Evolutionary conservation across 2,888 invertebrate genomes (phyloP).

Genomic region (Halictus ligatus): DNA sequence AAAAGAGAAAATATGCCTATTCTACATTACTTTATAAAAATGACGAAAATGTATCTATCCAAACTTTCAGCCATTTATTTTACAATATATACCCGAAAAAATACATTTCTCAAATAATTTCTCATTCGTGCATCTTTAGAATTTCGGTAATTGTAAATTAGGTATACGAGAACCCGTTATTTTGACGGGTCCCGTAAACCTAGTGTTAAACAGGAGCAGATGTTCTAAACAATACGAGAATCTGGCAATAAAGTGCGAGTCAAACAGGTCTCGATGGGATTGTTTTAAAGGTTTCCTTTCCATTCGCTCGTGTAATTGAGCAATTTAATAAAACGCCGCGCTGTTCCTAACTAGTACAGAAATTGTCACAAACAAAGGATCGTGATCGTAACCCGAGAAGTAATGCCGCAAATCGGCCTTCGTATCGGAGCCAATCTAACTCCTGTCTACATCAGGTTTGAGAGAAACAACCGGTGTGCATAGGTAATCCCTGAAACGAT

Average conservation of each 20-base stretch:
- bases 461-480: constrained; percentile 39
- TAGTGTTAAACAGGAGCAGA: background rate
- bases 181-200: too few species aligned
- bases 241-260: constrained; percentile 6
- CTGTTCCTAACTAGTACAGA: background rate
- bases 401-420: constrained; percentile 41
- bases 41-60: too few species aligned
- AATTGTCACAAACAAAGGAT: constrained; percentile 3
- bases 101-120: too few species aligned
- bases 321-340: background rate
- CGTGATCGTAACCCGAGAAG: constrained; percentile 33
- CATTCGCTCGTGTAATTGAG: constrained; percentile 6
- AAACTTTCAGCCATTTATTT: too few species aligned
- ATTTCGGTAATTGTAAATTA: too few species aligned
- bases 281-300: constrained; percentile 7
- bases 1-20: too few species aligned
- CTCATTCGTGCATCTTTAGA: too few species aligned
- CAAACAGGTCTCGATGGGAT: constrained; percentile 12
- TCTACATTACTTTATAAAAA: too few species aligned
- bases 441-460: constrained; percentile 35
- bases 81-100: too few species aligned
- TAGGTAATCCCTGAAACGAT: constrained; percentile 56
- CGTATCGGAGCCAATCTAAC: constrained; percentile 22
- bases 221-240: background rate
- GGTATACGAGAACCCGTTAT: too few species aligned